phyloP scores from a whole-genome alignment of 2,888 invertebrate species.

The Griposia aprilina region DNA sequence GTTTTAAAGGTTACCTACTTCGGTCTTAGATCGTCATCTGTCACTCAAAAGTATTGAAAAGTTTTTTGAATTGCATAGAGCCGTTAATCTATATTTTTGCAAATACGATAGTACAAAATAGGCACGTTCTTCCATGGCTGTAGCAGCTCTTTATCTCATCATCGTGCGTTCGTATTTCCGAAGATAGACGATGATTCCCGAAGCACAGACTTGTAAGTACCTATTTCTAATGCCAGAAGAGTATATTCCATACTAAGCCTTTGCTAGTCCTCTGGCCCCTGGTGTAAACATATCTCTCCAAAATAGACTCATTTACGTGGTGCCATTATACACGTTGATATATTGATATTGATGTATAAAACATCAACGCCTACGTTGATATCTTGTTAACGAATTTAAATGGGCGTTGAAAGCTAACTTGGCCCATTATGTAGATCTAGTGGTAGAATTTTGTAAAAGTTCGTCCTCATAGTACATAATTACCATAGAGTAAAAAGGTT shows the following conservation, averaged over 20 bases:
- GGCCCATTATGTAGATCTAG: background rate
- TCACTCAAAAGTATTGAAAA: background rate
- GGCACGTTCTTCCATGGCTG: background rate
- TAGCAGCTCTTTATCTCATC: background rate
- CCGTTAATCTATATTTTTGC: background rate
- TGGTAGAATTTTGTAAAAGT: background rate
- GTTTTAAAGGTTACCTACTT: background rate
- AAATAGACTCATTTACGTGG: conserved; percentile 9
- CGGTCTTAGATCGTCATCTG: background rate
- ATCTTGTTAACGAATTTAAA: background rate
- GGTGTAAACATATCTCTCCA: background rate
- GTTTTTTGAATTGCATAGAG: background rate
- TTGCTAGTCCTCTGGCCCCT: background rate
- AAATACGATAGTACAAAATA: background rate
- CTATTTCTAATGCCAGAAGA: background rate
- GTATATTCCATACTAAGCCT: background rate
- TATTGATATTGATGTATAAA: conserved; percentile 1
- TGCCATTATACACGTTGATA: background rate
- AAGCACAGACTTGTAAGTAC: background rate
- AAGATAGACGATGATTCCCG: background rate
- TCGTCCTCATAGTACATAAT: background rate
- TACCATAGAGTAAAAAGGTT: background rate
- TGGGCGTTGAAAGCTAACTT: conserved; percentile 3
- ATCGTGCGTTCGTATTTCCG: background rate
- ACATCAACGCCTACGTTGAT: conserved; percentile 11